A percentile compares a stretch with the other conserved stretches of the same genome.
phyloP scores from a whole-genome alignment of 2,113 vertebrate genomes.

The Labeo rohita region DNA sequence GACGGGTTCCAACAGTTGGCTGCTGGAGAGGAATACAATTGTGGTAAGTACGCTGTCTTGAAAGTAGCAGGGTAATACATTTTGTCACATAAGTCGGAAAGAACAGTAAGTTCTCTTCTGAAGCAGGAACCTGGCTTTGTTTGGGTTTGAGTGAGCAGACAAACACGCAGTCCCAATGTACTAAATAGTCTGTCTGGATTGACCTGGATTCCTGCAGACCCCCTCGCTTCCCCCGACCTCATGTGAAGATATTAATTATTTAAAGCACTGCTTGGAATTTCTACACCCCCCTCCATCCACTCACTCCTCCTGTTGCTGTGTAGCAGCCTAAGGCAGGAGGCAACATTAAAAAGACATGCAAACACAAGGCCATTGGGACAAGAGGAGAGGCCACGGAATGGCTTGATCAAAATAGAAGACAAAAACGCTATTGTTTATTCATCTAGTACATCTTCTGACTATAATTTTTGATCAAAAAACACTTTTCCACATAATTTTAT shows the following conservation, averaged over 20 bases:
- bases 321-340: conserved; percentile 12
- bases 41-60: conserved; percentile 66
- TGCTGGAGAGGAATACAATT: conserved; percentile 63
- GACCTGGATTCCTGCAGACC: conserved; percentile 48
- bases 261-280: conserved; percentile 30
- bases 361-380: conserved; percentile 19
- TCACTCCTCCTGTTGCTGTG: conserved; percentile 12
- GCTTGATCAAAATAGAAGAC: not conserved
- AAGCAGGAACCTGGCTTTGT: not conserved
- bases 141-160: not conserved
- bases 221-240: conserved; percentile 19
- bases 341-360: conserved; percentile 31
- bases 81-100: not conserved
- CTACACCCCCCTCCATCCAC: not conserved
- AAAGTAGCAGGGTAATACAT: not conserved
- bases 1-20: conserved; percentile 66
- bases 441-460: not conserved
- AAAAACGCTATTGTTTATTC: not conserved
- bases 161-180: not conserved
- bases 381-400: not conserved
- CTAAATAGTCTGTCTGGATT: conserved; percentile 41
- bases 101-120: not conserved
- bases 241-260: conserved; percentile 51
- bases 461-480: not conserved
- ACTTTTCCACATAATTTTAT: not conserved